Evolutionary conservation across 2,888 invertebrate genomes (phyloP), one percentile per base, ranked within the genome.

Genomic region (Oscheius sp.): DNA sequence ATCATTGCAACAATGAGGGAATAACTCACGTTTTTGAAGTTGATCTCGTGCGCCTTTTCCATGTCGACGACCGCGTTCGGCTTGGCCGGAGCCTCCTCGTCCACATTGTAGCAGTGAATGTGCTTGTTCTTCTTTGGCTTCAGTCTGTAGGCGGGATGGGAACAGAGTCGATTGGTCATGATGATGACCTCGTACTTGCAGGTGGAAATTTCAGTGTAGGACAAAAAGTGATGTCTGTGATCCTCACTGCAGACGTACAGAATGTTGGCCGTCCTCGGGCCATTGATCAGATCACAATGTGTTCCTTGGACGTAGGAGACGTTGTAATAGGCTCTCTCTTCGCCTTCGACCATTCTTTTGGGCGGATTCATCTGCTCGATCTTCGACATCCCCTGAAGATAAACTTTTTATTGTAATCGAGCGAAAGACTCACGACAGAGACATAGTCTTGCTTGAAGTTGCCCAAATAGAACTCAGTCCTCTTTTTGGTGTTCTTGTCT

Each of bases 151-250:
- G 93, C 93, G 0, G 96, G 96, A 91, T 97, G 96, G 50, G 92
- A 91, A 88, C 99, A 99, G 0, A 99, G 91, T 10, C 93, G 90
- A 0, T 94, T 93, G 0, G 96, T 95, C 33, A 96, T 91, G 13
- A 98, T 94, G 13, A 97, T 93, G 1, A 93, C 93, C 90, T 97
- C 96, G 89, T 98, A 98, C 90, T 95, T 94, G 89, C 98, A 98
- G 0, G 95, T 95, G 0, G 95, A 73, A 9, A 79, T 60, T 58
- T 83, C 83, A 2, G 48, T 51, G 37, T 33, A 65, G 9, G 51
- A 62, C 7, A 29, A 29, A 32, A 65, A 55, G 35, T 60, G 53
- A 21, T 55, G 42, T 37, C 32, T 32, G 57, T 53, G 35, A 13
- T 68, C 68, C 68, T 84, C 80, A 32, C 80, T 81, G 71, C 88